Base-by-base conservation (phyloP, 2,888 invertebrate species). In the Steinernema carpocapsae region DNA sequence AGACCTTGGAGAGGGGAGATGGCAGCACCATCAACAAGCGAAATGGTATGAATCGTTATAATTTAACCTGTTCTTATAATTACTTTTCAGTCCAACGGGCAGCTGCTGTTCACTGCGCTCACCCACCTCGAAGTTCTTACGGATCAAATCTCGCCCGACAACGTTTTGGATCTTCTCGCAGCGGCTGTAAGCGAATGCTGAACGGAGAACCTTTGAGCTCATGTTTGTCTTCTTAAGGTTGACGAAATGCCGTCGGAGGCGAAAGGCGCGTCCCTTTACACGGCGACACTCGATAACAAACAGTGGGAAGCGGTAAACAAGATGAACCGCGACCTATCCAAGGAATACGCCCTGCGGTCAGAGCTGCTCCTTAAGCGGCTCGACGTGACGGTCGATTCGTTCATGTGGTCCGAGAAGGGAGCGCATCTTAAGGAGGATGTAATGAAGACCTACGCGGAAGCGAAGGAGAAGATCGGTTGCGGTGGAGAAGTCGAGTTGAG, bases 381-480 rank as follows among this genome's bases (percentile, higher is more conserved):
- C 45, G 97, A 97, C 88, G 95, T 96, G 76, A 99, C 97, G 0
- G 92, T 97, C 84, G 94, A 95, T 88, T 97, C 97, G 73, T 99
- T 97, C 88, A 92, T 88, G 78, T 91, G 90, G 90, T 84, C 82
- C 43, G 84, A 83, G 71, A 77, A 82, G 14, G 73, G 84, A 10
- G 75, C 78, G 19, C 52, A 78, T 14, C 75, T 79, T 56, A 79
- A 80, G 72, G 74, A 71, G 10, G 74, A 80, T 19, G 82, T 84
- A 71, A 75, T 80, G 70, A 71, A 74, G 1, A 76, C 76, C 26
- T 75, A 72, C 22, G 43, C 48, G 26, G 48, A 56, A 24, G 70
- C 72, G 17, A 46, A 52, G n/a, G 37, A 71, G 42, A 52, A 42
- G 32, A 52, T 74, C 19, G 10, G 48, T 37, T 45, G 14, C 14